Evolutionary conservation across 2,888 invertebrate species (phyloP), one percentile per base, ranked within the genome.

Genomic region (Drosophila cognata): DNA sequence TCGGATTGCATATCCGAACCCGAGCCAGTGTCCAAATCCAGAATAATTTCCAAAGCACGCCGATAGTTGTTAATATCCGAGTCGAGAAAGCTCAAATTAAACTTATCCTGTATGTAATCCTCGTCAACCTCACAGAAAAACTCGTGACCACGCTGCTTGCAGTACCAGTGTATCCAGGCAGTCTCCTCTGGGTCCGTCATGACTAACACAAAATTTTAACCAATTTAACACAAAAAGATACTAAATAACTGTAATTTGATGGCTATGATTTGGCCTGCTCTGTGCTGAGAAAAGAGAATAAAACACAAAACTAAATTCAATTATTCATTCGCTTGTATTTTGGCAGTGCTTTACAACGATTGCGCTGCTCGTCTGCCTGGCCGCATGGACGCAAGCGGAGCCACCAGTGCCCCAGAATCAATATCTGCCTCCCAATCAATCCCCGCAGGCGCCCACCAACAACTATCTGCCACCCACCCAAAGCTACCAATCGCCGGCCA

Each of bases 41-140:
- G 94, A 90, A 99, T 99, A 98, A 99, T 99, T 93, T 99, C 99
- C 91, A 99, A 94, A 16, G 99, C 99, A 94, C 99, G 99, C 93
- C 99, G 96, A 94, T 99, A 99, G 94, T 99, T 99, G 82, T 98
- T 99, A 83, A 99, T 99, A 94, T 99, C 99, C 94, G 99, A 99
- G 94, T 99, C 99, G 79, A 99, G 95, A 69, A 99, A 99, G 63
- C 99, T 99, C 93, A 99, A 95, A 94, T 99, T 99, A 94, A 99
- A 99, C 94, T 99, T 99, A 94, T 99, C 99, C 94, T 99, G 99
- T 93, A 99, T 99, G 92, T 99, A 99, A 94, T 99, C 99, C 93
- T 99, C 99, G 93, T 99, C 99, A 77, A 99, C 98, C 98, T 99
- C 99, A 94, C 99, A 99, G 93, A 98, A 99, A 94, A 98, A 99